These are phyloP conservation scores for Phenganax marumi DNA, from an alignment of 92 coral and sea anemone species.

Conservation along the genomic window DNA sequence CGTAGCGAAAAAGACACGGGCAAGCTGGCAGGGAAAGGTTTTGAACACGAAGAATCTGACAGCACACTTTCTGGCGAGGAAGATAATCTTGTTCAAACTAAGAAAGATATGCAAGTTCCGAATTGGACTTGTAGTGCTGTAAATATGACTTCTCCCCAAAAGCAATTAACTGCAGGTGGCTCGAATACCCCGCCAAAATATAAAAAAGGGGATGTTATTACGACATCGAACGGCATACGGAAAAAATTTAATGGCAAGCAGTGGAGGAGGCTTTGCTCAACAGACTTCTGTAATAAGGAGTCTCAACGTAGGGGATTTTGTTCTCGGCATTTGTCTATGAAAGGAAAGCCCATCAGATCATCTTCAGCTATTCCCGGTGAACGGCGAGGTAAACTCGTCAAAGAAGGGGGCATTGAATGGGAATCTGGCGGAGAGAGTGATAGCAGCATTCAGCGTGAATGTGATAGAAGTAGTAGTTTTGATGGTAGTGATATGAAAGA, in stretches of 20 bases:
- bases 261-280: conserved; percentile 92
- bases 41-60: conserved; percentile 87
- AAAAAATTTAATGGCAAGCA: conserved; percentile 97
- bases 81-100: conserved; percentile 51
- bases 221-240: conserved; percentile 89
- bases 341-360: conserved; percentile 80
- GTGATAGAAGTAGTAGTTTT: conserved; percentile 54
- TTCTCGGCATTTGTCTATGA: conserved; percentile 88
- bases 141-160: conserved; percentile 53
- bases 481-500: conserved; percentile 57
- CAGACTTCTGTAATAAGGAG: conserved; percentile 91
- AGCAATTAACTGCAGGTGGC: conserved; percentile 69
- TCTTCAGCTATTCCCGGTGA: conserved; percentile 81
- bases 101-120: conserved; percentile 47
- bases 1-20: neutral
- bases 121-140: conserved; percentile 29
- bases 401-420: conserved; percentile 87
- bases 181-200: conserved; percentile 93
- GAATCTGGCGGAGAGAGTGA: conserved; percentile 98
- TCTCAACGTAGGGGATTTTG: conserved; percentile 96
- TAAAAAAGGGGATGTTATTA: conserved; percentile 94
- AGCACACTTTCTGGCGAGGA: conserved; percentile 97
- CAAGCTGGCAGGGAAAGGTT: neutral
- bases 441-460: conserved; percentile 94
- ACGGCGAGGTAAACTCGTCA: conserved; percentile 76